phyloP scores from a whole-genome alignment of 2,888 invertebrate genomes.

The Acleris emargana region DNA sequence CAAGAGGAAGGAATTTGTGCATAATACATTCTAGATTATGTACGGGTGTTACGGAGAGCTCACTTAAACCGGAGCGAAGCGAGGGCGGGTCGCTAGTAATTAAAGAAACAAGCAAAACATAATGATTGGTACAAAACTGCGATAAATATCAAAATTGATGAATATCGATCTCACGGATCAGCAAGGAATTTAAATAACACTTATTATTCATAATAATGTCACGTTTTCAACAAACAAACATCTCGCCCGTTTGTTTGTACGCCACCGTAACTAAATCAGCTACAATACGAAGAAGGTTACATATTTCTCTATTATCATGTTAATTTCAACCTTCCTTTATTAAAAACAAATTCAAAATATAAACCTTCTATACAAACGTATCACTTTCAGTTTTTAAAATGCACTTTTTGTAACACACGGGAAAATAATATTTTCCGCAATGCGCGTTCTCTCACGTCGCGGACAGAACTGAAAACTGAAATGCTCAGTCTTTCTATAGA shows the following conservation, averaged over 20 bases:
- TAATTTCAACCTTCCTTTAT: background rate
- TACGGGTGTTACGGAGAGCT: no score
- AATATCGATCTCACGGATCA: no score
- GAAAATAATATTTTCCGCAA: constrained; percentile 41
- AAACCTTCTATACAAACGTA: background rate
- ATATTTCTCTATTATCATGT: constrained; percentile 22
- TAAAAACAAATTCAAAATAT: no score
- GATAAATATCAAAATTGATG: no score
- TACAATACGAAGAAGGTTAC: constrained; percentile 13
- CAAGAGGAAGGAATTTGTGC: no score
- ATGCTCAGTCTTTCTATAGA: constrained; percentile 45
- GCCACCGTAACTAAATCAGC: constrained; percentile 11
- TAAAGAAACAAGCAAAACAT: background rate
- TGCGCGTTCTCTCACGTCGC: constrained; percentile 54
- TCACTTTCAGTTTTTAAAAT: constrained; percentile 10
- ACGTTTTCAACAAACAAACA: background rate
- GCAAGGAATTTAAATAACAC: no score
- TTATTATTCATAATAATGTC: no score
- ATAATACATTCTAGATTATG: no score
- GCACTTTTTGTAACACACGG: no score
- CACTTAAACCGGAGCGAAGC: no score
- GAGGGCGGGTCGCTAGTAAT: no score
- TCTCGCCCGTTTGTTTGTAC: background rate
- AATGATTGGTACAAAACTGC: constrained; percentile 1
- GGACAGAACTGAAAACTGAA: constrained; percentile 60